Conservation (phyloP, 2,113 vertebrate genomes). For the Oceanodroma tethys region DNA sequence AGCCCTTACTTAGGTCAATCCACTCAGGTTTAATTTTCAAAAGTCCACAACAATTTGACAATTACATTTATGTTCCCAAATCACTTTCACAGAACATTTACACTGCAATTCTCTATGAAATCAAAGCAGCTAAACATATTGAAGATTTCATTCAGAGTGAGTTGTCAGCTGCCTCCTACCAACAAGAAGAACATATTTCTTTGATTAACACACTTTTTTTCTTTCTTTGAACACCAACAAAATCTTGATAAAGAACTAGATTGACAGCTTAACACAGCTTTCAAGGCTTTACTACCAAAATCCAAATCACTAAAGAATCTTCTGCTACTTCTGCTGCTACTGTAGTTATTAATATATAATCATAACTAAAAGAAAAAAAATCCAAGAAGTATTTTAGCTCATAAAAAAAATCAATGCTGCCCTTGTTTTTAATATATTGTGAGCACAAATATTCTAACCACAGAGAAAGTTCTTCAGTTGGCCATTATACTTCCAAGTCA, state of each 20-base stretch:
- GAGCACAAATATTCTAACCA: constrained; percentile 33
- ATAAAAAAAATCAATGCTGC: constrained; percentile 5
- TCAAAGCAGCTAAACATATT: constrained; percentile 2
- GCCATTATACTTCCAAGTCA: constrained; percentile 57
- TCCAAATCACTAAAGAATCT: constrained; percentile 10
- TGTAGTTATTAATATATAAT: constrained; percentile 32
- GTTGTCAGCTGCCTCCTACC: not conserved
- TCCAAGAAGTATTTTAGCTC: not conserved
- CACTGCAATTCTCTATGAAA: not conserved
- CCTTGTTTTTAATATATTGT: constrained; percentile 47
- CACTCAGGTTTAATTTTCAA: not conserved
- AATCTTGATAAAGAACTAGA: constrained; percentile 24
- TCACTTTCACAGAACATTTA: not conserved
- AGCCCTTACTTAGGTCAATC: not conserved
- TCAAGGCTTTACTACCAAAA: constrained; percentile 20
- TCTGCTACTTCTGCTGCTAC: constrained; percentile 9
- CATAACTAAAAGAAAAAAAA: not conserved
- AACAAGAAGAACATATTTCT: constrained; percentile 45
- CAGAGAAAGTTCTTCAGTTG: constrained; percentile 29
- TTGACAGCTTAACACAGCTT: constrained; percentile 24
- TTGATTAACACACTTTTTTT: constrained; percentile 23
- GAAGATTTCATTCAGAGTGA: constrained; percentile 19
- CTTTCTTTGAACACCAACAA: constrained; percentile 35
- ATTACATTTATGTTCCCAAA: not conserved
- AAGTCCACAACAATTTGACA: not conserved